Evolutionary conservation across 1,140 invertebrate species (phyloP).

Genomic region (Drosophila elegans): DNA sequence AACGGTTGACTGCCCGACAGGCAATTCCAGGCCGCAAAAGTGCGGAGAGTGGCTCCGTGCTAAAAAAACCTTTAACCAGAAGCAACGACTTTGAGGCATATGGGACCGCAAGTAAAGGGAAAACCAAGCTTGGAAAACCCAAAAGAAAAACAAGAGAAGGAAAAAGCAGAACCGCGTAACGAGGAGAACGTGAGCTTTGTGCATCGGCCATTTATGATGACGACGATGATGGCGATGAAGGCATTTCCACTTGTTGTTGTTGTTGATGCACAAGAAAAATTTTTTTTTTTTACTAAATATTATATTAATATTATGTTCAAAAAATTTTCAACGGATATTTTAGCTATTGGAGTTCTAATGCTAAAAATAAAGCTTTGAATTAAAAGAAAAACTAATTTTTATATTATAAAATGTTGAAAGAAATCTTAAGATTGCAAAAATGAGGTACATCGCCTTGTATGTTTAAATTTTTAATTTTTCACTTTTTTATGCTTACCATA

Average conservation of each 20-base stretch:
- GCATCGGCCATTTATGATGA: constrained; percentile 68
- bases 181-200: constrained; percentile 71
- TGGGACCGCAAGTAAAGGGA: constrained; percentile 52
- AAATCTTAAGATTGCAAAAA: no score
- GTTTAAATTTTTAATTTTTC: not conserved
- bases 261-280: constrained; percentile 30
- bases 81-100: constrained; percentile 72
- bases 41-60: constrained; percentile 56
- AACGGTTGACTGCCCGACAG: constrained; percentile 34
- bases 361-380: no score
- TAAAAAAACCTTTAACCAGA: constrained; percentile 72
- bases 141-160: constrained; percentile 15
- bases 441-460: no score
- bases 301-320: no score
- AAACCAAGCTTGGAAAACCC: constrained; percentile 28
- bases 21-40: constrained; percentile 68
- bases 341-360: no score
- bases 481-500: no score
- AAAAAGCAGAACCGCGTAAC: constrained; percentile 61
- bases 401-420: no score
- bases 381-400: no score
- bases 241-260: constrained; percentile 65
- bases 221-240: constrained; percentile 50
- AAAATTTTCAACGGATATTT: no score
- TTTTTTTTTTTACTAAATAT: not conserved